Percentiles rank a stretch among this genome's conserved stretches.
Conservation (phyloP, 2,113 vertebrate species). For the Holacanthus passer region DNA sequence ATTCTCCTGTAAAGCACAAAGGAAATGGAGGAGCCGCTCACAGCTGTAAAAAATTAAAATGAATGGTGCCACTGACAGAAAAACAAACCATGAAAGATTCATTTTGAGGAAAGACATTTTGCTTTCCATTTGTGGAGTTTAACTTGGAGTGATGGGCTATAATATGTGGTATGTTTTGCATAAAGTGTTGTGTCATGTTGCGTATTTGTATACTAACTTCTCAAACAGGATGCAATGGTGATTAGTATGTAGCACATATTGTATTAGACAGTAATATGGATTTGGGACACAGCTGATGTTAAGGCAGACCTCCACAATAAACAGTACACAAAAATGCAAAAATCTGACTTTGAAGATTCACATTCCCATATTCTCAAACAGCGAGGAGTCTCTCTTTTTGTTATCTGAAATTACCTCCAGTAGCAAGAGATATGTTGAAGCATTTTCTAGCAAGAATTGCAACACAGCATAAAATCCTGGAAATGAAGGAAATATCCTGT, state of each 20-base stretch:
- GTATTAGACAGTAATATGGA: no score
- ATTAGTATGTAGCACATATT: no score
- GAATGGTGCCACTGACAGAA: no score
- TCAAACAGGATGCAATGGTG: background rate
- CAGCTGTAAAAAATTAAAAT: background rate
- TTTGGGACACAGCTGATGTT: no score
- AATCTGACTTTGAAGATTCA: background rate
- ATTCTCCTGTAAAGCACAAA: background rate
- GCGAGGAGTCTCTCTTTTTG: background rate
- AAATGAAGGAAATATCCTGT: background rate
- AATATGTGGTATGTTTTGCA: no score
- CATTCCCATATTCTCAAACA: background rate
- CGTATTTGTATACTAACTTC: background rate
- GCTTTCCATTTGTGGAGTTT: no score
- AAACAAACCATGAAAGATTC: no score
- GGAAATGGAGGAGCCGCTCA: background rate
- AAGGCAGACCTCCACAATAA: no score
- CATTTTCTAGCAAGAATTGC: background rate
- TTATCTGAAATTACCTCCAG: background rate
- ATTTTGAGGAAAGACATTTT: background rate
- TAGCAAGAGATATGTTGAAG: background rate
- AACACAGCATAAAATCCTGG: background rate
- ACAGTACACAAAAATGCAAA: no score
- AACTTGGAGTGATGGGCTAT: background rate
- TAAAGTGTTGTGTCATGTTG: no score